A percentile compares a stretch with the other conserved stretches of the same genome.
Conservation (phyloP, 2,797 vertebrate species). For the Tolypeutes matacus region DNA sequence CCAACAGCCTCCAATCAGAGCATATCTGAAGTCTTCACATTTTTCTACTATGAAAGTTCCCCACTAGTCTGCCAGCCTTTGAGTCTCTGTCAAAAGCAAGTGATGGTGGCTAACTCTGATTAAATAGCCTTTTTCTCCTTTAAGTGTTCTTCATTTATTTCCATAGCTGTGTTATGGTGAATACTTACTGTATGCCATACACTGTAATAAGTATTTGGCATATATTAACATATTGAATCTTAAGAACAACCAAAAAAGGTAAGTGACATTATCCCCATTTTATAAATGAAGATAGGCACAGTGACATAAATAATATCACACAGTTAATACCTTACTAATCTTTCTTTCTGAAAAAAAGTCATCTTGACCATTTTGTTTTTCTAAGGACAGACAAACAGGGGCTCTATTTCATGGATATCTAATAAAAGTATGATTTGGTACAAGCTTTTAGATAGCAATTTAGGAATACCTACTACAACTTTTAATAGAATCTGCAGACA, state of each 20-base stretch:
- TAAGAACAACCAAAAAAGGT: not conserved
- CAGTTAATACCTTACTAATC: not conserved
- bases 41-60: too few relatives aligned
- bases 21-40: too few relatives aligned
- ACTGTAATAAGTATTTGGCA: not conserved
- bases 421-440: not conserved
- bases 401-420: not conserved
- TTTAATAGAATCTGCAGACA: not conserved
- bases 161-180: not conserved
- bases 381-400: not conserved
- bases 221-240: not conserved
- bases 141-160: too few relatives aligned
- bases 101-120: too few relatives aligned
- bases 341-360: not conserved
- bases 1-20: too few relatives aligned
- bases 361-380: constrained; percentile 26
- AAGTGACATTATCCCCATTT: not conserved
- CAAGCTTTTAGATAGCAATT: not conserved
- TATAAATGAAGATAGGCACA: not conserved
- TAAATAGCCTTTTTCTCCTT: too few relatives aligned
- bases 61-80: too few relatives aligned
- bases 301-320: not conserved
- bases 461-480: not conserved
- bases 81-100: too few relatives aligned
- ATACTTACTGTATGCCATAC: not conserved